These are phyloP conservation scores for Volucella inflata DNA, from an alignment of 2,888 invertebrate genomes.

Conservation along the genomic window DNA sequence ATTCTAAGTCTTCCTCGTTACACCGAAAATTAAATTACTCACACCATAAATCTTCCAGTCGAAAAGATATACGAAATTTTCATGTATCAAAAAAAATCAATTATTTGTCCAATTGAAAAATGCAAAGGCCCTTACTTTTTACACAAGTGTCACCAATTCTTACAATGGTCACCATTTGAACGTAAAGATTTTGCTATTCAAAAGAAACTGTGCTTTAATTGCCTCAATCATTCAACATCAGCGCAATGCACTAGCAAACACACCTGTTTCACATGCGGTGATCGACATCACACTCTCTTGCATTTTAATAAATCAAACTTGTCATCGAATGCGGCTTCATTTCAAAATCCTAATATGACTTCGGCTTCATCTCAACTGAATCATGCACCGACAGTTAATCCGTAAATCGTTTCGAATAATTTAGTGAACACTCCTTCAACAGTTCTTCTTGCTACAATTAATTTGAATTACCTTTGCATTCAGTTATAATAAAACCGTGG, in stretches of 20 bases:
- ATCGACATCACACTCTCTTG: conserved; percentile 23
- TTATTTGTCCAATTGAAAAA: conserved; percentile 31
- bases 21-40: background rate
- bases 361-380: conserved; percentile 2
- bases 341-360: background rate
- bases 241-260: conserved; percentile 30
- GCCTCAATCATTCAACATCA: conserved; percentile 33
- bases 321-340: conserved; percentile 2
- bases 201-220: conserved; percentile 21
- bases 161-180: conserved; percentile 45
- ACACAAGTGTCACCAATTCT: conserved; percentile 45
- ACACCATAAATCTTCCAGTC: background rate
- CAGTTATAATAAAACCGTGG: conserved; percentile 18
- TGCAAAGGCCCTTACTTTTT: conserved; percentile 31
- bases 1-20: conserved; percentile 18
- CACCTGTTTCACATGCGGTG: conserved; percentile 27
- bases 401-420: background rate
- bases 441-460: background rate
- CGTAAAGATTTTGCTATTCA: conserved; percentile 19
- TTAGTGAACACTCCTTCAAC: background rate
- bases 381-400: conserved; percentile 7
- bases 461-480: conserved; percentile 21
- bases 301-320: conserved; percentile 22
- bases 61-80: conserved; percentile 34
- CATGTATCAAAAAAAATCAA: conserved; percentile 46